phyloP scores from a whole-genome alignment of 1,140 invertebrate species.

The Ladona fulva region DNA sequence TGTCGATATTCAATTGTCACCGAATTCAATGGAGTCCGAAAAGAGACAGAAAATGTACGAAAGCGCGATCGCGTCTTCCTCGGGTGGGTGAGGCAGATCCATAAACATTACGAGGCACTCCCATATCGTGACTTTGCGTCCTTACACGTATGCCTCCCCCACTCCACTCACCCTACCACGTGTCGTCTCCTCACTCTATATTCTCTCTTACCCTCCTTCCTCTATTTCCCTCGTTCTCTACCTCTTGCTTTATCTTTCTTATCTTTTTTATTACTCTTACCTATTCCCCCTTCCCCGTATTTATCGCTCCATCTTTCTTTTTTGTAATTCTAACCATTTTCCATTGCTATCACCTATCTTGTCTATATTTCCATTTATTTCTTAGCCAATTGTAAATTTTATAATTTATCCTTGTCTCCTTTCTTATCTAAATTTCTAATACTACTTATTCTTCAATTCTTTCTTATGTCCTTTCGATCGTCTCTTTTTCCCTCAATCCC shows the following conservation, averaged over 20 bases:
- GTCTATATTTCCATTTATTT: no score
- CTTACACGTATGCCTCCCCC: not conserved
- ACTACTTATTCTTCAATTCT: no score
- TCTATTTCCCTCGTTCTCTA: not conserved
- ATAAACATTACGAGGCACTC: slow-evolving; percentile 9
- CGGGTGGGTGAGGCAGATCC: not conserved
- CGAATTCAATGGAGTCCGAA: slow-evolving; percentile 3
- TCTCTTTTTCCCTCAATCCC: no score
- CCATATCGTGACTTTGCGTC: not conserved
- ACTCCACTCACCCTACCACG: not conserved
- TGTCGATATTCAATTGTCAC: slow-evolving; percentile 2
- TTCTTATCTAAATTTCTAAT: no score
- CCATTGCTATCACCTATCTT: no score
- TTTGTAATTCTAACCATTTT: no score
- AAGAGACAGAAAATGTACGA: not conserved
- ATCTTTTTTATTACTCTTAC: not conserved
- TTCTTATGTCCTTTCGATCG: no score
- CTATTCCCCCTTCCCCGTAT: not conserved
- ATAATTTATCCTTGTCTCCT: no score
- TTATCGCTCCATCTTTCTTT: not conserved
- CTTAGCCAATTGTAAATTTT: no score
- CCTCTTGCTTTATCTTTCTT: not conserved
- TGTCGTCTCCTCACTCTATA: not conserved
- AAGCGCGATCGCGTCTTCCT: not conserved
- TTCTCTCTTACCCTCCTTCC: not conserved